Conservation (phyloP, 2,888 invertebrate species). For the Heliconius ismenius region DNA sequence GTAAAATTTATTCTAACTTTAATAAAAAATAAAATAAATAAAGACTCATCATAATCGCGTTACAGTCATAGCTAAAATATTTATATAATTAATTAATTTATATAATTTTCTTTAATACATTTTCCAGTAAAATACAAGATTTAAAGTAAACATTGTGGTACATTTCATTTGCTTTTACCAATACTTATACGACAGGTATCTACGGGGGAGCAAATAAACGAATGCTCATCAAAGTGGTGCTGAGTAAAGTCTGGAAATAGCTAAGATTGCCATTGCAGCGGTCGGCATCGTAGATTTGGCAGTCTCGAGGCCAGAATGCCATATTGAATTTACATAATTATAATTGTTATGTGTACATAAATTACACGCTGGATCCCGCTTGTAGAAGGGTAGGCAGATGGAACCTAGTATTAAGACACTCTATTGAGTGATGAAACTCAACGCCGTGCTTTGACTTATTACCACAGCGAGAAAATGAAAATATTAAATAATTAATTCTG, state of each 20-base stretch:
- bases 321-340: slow-evolving; percentile 15
- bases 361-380: no score
- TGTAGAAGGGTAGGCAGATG: no score
- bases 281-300: neutral
- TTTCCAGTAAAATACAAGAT: neutral
- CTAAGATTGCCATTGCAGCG: slow-evolving; percentile 9
- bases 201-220: neutral
- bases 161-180: slow-evolving; percentile 1
- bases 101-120: no score
- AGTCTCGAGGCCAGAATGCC: neutral
- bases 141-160: slow-evolving; percentile 4
- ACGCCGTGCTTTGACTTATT: neutral
- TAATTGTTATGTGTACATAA: neutral
- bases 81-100: no score
- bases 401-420: neutral
- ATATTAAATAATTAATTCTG: neutral
- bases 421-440: neutral
- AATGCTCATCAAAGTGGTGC: slow-evolving; percentile 1
- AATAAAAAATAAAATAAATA: no score
- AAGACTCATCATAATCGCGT: no score
- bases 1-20: neutral
- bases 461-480: neutral
- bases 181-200: neutral
- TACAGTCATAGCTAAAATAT: no score
- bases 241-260: slow-evolving; percentile 22